These are phyloP conservation scores for Ptychobarbus kaznakovi DNA, from an alignment of 2,797 vertebrate species.

Conservation along the genomic window DNA sequence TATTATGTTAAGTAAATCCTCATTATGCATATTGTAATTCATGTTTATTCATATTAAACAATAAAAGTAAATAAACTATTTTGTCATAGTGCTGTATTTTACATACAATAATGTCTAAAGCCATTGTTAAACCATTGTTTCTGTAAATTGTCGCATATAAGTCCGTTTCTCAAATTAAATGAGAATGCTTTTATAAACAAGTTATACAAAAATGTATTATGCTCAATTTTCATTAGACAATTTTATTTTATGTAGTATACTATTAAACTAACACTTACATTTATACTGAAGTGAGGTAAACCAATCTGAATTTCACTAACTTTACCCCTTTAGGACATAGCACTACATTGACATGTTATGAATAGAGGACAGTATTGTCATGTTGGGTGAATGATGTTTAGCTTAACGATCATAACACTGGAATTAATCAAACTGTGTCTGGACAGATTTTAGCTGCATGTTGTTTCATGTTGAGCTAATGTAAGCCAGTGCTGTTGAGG, in stretches of 20 bases:
- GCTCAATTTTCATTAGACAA: neutral
- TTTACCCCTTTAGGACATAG: neutral
- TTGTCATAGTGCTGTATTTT: neutral
- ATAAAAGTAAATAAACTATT: neutral
- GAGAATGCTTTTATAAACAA: neutral
- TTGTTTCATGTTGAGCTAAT: constrained; percentile 32
- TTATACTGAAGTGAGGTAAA: neutral
- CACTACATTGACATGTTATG: neutral
- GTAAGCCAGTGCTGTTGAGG: constrained; percentile 48
- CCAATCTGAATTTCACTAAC: constrained; percentile 4
- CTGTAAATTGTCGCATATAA: neutral
- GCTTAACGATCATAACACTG: neutral
- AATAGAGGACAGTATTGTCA: neutral
- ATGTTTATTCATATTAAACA: constrained; percentile 5
- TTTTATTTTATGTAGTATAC: neutral
- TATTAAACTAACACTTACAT: neutral
- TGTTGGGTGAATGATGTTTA: neutral
- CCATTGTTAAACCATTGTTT: neutral
- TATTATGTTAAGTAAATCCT: constrained; percentile 4
- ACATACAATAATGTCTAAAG: neutral
- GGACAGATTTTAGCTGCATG: constrained; percentile 23
- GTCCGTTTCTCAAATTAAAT: neutral
- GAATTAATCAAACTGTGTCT: constrained; percentile 33
- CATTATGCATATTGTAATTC: constrained; percentile 14
- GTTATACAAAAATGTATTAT: neutral